Conservation (phyloP, 2,888 invertebrate genomes). For the Camponotus fellah region DNA sequence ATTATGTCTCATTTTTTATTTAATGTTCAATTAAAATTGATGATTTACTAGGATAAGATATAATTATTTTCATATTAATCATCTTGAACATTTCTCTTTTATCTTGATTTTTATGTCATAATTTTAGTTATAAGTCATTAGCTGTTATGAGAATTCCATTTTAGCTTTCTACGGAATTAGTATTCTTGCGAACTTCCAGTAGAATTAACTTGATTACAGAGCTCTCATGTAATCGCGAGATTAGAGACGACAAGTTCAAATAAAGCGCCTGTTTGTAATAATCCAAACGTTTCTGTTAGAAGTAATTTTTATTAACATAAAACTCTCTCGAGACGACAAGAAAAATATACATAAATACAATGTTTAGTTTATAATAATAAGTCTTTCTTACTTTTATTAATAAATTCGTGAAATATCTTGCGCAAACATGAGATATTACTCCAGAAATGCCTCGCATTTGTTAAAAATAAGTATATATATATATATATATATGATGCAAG, state of each 20-base stretch:
- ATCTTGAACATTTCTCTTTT: not conserved
- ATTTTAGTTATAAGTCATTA: conserved; percentile 25
- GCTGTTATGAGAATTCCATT: not conserved
- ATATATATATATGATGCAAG: not conserved
- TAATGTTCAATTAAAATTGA: not conserved
- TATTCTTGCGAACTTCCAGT: conserved; percentile 17
- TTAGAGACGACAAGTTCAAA: conserved; percentile 27
- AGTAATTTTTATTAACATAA: not conserved
- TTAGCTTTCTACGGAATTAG: conserved; percentile 21
- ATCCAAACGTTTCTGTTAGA: not conserved
- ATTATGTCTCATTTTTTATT: conserved; percentile 1
- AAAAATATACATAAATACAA: not conserved
- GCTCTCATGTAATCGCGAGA: conserved; percentile 14
- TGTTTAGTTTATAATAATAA: not conserved
- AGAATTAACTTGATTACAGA: conserved; percentile 43
- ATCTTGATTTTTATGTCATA: conserved; percentile 20
- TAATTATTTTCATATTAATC: conserved; percentile 24
- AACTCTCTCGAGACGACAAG: not conserved
- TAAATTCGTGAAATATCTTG: conserved; percentile 4
- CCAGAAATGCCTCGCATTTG: not conserved
- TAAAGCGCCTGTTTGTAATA: conserved; percentile 14
- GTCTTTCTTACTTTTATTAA: not conserved
- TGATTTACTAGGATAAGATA: not conserved
- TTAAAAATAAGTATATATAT: not conserved
- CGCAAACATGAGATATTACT: not conserved